Conservation (phyloP, 2,113 vertebrate genomes). For the Lipophrys pholis region DNA sequence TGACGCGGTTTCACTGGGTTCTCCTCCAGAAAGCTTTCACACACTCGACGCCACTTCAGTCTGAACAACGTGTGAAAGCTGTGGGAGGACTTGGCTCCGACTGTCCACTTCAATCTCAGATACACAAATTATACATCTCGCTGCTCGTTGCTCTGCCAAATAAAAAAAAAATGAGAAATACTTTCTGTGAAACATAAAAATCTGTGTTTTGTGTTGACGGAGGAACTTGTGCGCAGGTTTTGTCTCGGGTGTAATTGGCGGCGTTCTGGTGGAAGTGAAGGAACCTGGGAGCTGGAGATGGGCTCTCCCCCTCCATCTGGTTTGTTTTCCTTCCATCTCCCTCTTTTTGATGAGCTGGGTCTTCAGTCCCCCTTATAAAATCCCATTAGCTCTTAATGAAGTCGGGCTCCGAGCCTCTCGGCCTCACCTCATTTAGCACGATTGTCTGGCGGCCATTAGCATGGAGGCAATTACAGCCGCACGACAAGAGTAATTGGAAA, state of each 20-base stretch:
- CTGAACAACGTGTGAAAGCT: conserved; percentile 66
- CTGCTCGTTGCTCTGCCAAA: conserved; percentile 37
- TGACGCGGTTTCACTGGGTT: too few species aligned
- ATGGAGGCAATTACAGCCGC: conserved; percentile 99
- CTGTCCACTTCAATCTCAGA: conserved; percentile 60
- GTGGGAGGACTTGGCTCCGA: conserved; percentile 68
- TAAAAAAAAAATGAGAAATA: conserved; percentile 19
- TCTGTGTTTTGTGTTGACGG: conserved; percentile 44
- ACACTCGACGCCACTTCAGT: too few species aligned
- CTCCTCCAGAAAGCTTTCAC: too few species aligned
- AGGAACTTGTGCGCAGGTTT: too few species aligned
- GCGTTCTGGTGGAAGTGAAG: conserved; percentile 38
- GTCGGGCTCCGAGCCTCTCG: conserved; percentile 98
- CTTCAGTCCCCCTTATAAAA: conserved; percentile 91
- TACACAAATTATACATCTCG: conserved; percentile 47
- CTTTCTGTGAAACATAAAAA: conserved; percentile 51
- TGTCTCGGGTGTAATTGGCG: conserved; percentile 33
- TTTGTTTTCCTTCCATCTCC: conserved; percentile 86
- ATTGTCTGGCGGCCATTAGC: conserved; percentile 99
- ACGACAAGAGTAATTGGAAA: conserved; percentile 99
- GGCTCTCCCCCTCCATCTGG: conserved; percentile 83
- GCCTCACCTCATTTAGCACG: conserved; percentile 99
- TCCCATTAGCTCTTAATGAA: conserved; percentile 99
- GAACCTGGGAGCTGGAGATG: conserved; percentile 51
- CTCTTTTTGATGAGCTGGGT: conserved; percentile 87